A percentile compares a stretch with the other conserved stretches of the same genome.
Conservation (phyloP, 2,113 vertebrate species). For the Saguinus midas region DNA sequence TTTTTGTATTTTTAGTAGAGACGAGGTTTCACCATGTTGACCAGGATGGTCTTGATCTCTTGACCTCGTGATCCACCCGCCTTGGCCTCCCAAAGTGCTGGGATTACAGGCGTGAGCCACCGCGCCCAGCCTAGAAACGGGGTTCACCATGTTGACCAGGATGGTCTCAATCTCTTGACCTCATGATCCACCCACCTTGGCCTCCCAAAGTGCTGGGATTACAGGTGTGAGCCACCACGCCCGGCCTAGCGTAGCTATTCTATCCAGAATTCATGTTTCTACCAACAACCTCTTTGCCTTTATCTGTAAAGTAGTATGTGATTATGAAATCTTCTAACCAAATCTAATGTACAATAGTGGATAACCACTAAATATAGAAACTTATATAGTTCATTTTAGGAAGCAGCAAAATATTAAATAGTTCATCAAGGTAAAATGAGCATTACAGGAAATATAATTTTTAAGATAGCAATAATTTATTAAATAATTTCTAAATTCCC, state of each 20-base stretch:
- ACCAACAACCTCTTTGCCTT: background rate
- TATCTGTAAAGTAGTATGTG: background rate
- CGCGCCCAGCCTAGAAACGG: too few relatives aligned
- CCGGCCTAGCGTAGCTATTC: background rate
- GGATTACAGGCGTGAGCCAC: too few relatives aligned
- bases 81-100: too few relatives aligned
- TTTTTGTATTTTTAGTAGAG: too few relatives aligned
- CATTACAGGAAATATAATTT: constrained; percentile 25
- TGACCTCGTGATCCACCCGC: too few relatives aligned
- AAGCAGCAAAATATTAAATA: constrained; percentile 36
- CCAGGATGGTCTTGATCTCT: too few relatives aligned
- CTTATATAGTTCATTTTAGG: constrained; percentile 12
- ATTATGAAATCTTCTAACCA: background rate
- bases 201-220: too few relatives aligned
- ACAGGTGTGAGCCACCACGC: too few relatives aligned
- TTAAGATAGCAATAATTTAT: constrained; percentile 10
- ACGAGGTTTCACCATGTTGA: too few relatives aligned
- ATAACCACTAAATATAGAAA: background rate
- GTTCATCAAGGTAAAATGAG: constrained; percentile 30
- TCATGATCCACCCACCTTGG: too few relatives aligned
- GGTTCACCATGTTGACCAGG: too few relatives aligned
- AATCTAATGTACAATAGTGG: background rate
- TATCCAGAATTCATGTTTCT: constrained; percentile 21
- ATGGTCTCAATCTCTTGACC: too few relatives aligned
- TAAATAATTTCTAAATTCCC: constrained; percentile 21